Base-by-base conservation (phyloP, 23 tunicate species). In the Phallusia fumigata region DNA sequence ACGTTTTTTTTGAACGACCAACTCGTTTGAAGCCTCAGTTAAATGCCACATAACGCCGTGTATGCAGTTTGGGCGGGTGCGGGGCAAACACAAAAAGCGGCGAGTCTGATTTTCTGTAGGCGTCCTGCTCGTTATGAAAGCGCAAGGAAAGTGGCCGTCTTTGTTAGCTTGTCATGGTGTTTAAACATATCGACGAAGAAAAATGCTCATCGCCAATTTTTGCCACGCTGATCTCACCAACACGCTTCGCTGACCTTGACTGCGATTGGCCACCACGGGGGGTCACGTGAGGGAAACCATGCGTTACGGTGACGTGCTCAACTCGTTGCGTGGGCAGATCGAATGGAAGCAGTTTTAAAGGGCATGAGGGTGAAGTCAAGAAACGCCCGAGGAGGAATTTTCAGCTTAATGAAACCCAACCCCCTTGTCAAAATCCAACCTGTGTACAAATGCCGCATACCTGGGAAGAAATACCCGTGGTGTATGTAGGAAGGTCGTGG, bases 41-140 rank as follows among this genome's bases (percentile, higher is more conserved):
- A 58, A 58, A 58, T 58, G 69, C 69, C 69, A 58, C 11, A 58
- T 6, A 58, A 58, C 69, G 69, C 47, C 8, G 16, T 58, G 69
- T 58, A 58, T 58, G 69, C 69, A 58, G 69, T 58, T 21, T 24
- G 69, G 69, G 69, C 16, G 69, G 69, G 69, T 58, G 69, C 69
- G 28, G 16, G 28, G 69, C 69, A 58, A 58, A 58, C 69, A 58
- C 15, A 58, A 58, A 58, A 18, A 24, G 28, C 15, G 3, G 69
- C 69, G 69, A 22, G 28, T 8, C 69, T 13, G 26, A 58, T 13
- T 6, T 1, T 58, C 69, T 21, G 13, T 58, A 3, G 69, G 69
- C 69, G 69, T 58, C 1, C 26, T 22, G 28, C 28, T 13, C 16
- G 69, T 5, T 24, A 58, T 21, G 28, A 58, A 58, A 58, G 28